These are phyloP conservation scores for Melieria picta DNA, from an alignment of 2,888 invertebrate genomes.

Conservation along the genomic window DNA sequence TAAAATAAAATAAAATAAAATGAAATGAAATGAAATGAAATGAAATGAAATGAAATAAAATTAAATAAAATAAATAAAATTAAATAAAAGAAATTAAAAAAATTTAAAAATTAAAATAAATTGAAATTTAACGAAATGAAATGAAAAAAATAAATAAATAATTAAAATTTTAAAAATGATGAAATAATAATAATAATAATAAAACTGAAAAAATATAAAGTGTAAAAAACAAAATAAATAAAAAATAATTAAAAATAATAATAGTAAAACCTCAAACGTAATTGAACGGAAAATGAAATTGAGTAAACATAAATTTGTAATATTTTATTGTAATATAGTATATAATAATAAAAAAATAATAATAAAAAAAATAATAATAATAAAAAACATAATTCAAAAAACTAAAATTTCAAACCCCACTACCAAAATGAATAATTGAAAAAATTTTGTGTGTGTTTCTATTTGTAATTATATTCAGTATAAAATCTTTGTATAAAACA, in stretches of 20 bases:
- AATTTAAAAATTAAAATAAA: constrained; percentile 21
- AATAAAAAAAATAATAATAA: constrained; percentile 20
- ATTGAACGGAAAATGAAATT: background rate
- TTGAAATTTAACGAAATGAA: constrained; percentile 19
- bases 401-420: constrained; percentile 16
- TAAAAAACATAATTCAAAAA: constrained; percentile 22
- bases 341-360: too few relatives aligned
- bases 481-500: too few relatives aligned
- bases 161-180: background rate
- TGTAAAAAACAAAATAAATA: constrained; percentile 1
- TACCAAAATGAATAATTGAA: constrained; percentile 11
- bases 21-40: background rate
- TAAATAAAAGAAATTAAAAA: background rate
- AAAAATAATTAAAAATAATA: constrained; percentile 17
- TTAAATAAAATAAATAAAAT: background rate
- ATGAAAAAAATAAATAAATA: background rate
- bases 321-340: constrained; percentile 14
- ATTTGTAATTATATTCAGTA: too few relatives aligned
- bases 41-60: background rate
- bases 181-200: constrained; percentile 7
- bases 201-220: constrained; percentile 19
- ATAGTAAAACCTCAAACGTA: background rate
- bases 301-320: constrained; percentile 27
- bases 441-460: background rate
- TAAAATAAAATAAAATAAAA: background rate